Evolutionary conservation across 92 coral and sea anemone species (phyloP).

Genomic region (Nematostella vectensis): DNA sequence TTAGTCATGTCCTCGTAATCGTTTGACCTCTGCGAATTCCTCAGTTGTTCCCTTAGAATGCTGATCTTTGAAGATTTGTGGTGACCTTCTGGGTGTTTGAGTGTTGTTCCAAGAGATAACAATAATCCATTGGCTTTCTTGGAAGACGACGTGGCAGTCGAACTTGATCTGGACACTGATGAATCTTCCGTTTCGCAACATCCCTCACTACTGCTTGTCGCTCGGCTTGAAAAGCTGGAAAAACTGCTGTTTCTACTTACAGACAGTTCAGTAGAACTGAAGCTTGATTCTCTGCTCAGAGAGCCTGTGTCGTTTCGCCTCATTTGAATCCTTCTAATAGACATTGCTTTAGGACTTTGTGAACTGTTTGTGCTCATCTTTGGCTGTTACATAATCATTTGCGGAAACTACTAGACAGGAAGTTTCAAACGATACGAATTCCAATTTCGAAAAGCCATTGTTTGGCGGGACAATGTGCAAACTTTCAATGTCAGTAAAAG

Average conservation of each 20-base stretch:
- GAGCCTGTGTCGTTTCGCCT: background rate
- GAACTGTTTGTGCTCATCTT: too few relatives aligned
- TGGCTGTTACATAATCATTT: too few relatives aligned
- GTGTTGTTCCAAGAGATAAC: background rate
- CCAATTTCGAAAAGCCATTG: background rate
- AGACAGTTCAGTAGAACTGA: conserved; percentile 49
- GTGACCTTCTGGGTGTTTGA: background rate
- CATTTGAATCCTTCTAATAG: too few relatives aligned
- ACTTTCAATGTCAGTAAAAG: too few relatives aligned
- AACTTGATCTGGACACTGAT: conserved; percentile 5
- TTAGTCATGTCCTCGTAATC: background rate
- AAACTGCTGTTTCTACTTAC: conserved; percentile 82
- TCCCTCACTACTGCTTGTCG: conserved; percentile 35
- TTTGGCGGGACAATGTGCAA: too few relatives aligned
- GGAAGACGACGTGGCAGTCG: background rate
- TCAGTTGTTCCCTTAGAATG: background rate
- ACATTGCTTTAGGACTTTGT: too few relatives aligned
- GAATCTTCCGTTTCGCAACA: conserved; percentile 8
- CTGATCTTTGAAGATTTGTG: background rate
- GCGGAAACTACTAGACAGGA: too few relatives aligned
- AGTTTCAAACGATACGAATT: too few relatives aligned
- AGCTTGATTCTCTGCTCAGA: conserved; percentile 62
- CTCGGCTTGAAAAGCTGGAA: conserved; percentile 58
- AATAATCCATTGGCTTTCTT: background rate
- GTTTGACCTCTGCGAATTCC: background rate